phyloP scores from a whole-genome alignment of 1,140 invertebrate species.

The Neodiprion virginianus region DNA sequence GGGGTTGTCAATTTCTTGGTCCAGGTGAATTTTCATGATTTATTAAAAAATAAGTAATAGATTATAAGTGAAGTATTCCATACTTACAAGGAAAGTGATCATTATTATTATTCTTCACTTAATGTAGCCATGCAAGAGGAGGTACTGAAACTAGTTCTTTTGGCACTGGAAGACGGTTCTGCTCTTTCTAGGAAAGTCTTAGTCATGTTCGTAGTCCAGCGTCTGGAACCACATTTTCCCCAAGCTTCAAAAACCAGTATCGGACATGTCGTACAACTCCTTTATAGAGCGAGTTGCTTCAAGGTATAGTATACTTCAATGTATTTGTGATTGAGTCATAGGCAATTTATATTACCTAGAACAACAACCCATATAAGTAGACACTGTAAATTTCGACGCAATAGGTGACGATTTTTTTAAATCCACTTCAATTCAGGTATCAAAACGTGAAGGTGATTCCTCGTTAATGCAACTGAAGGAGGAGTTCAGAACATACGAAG shows the following conservation, averaged over 20 bases:
- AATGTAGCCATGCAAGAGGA: slow-evolving; percentile 95
- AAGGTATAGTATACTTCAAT: slow-evolving; percentile 71
- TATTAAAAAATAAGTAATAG: too few relatives aligned
- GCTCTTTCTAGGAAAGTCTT: slow-evolving; percentile 96
- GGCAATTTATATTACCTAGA: not conserved
- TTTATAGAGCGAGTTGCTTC: slow-evolving; percentile 98
- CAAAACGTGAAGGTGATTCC: slow-evolving; percentile 96
- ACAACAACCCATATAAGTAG: not conserved
- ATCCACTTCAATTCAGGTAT: slow-evolving; percentile 70
- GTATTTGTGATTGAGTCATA: not conserved
- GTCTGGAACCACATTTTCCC: slow-evolving; percentile 93
- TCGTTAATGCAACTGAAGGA: slow-evolving; percentile 99
- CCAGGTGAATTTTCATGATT: slow-evolving; percentile 68
- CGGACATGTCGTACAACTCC: slow-evolving; percentile 97
- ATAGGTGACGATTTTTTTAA: not conserved
- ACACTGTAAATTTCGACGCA: too few relatives aligned
- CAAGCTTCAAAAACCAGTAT: slow-evolving; percentile 99
- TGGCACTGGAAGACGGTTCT: slow-evolving; percentile 95
- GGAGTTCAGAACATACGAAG: slow-evolving; percentile 95
- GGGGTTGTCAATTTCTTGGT: slow-evolving; percentile 99
- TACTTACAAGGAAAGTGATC: not conserved
- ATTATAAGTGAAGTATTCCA: not conserved
- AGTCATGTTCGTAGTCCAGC: slow-evolving; percentile 98
- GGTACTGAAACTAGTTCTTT: slow-evolving; percentile 90
- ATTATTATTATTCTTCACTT: slow-evolving; percentile 31